Base-by-base conservation (phyloP, 2,888 invertebrate genomes). In the Nysson spinosus region DNA sequence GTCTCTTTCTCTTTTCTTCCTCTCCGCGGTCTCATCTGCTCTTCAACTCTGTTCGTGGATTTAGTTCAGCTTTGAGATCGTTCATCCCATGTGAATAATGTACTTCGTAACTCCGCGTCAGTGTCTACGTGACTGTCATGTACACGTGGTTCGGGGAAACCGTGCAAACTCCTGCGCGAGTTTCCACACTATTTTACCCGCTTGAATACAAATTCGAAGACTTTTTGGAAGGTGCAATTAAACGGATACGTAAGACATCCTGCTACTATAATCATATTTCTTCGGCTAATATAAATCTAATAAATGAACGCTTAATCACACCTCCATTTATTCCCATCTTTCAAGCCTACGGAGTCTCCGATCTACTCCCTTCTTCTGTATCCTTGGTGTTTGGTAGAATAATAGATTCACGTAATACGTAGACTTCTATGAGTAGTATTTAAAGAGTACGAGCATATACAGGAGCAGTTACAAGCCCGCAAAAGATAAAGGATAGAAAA, bases 401-500 rank as follows among this genome's bases (percentile, higher is more conserved):
- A 3, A 24, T 4, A 39, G 11, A 4, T 35, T n/a, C 17, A 9
- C 14, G 40, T 22, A 30, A 24, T 24, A 32, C 37, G 35, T 26
- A 19, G 37, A 35, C 32, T 37, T 46, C 28, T 50, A 24, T 44
- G 47, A 20, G 50, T 28, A 35, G 50, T 61, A 51, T 57, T 63
- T 69, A 47, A 44, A 16, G 19, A 28, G n/a, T 46, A 34, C 12
- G 46, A 12, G 37, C 46, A 26, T 37, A 40, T 37, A 40, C 9
- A 44, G 24, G 16, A 37, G 35, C 54, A 47, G 61, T 60, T 57
- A 64, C 62, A 62, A 60, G 65, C 44, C 57, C 55, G 80, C 72
- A 69, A 72, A 69, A 83, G 80, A 83, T 82, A 82, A 83, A 83
- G 80, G 81, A 83, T 78, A 83, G 82, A 78, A 82, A 84, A 85